Evolutionary conservation across 2,797 vertebrate genomes (phyloP).

Genomic region (Glossophaga mutica): DNA sequence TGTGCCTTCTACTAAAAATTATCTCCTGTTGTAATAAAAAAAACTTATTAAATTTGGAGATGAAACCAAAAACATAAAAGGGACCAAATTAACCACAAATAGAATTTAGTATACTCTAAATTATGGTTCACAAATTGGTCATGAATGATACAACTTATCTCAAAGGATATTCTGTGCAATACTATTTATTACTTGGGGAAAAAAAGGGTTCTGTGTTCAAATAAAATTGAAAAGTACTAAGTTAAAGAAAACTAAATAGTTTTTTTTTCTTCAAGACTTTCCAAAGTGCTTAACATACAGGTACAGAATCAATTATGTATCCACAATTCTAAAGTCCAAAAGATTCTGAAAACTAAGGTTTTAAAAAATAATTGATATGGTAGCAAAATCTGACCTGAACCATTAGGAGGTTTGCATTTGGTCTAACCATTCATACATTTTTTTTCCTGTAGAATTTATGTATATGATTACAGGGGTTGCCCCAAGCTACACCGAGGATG

Average conservation of each 20-base stretch:
- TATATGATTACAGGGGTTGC: not conserved
- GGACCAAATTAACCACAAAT: not conserved
- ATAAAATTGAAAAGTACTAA: slow-evolving; percentile 26
- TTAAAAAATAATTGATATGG: not conserved
- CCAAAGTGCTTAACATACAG: not conserved
- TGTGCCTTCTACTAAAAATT: slow-evolving; percentile 35
- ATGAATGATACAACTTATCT: not conserved
- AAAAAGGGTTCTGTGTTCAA: not conserved
- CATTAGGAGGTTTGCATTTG: not conserved
- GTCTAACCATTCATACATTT: not conserved
- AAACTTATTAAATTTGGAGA: not conserved
- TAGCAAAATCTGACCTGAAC: not conserved
- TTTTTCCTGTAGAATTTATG: slow-evolving; percentile 9
- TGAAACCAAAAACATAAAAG: not conserved
- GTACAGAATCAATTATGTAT: not conserved
- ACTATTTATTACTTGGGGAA: not conserved
- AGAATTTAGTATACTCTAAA: not conserved
- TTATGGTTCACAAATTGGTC: not conserved
- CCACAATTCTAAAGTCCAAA: not conserved
- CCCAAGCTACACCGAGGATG: not conserved
- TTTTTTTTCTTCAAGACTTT: slow-evolving; percentile 2
- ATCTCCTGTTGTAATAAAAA: not conserved
- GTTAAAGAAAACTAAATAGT: slow-evolving; percentile 25
- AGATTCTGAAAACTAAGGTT: slow-evolving; percentile 30
- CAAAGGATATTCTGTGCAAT: not conserved